phyloP scores from a whole-genome alignment of 2,113 vertebrate species.

The Pedetes capensis region DNA sequence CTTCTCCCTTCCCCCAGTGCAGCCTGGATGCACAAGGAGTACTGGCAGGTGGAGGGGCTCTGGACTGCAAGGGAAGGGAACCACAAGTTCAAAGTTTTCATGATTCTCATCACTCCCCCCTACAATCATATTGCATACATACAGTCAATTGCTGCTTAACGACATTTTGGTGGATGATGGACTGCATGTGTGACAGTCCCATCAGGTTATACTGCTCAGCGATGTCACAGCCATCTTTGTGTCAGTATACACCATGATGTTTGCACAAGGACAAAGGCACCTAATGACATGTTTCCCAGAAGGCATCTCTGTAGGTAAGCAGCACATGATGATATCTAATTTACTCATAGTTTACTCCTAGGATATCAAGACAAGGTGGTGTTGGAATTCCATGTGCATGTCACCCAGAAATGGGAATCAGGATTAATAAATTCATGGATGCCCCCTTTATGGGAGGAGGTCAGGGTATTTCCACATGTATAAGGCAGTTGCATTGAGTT shows the following conservation, averaged over 20 bases:
- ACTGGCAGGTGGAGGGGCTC: not conserved
- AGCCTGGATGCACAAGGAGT: not conserved
- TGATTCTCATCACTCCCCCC: not conserved
- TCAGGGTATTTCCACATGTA: not conserved
- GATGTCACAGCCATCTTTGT: not conserved
- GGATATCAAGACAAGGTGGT: not conserved
- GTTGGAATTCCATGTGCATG: not conserved
- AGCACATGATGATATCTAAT: not conserved
- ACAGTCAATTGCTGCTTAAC: not conserved
- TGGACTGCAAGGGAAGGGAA: not conserved
- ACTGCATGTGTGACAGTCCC: not conserved
- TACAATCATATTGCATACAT: not conserved
- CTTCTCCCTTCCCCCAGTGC: rapidly evolving
- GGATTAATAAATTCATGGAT: not conserved
- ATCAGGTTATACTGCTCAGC: not conserved
- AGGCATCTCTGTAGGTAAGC: not conserved
- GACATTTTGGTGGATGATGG: not conserved
- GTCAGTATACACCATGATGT: not conserved
- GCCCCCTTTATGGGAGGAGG: not conserved
- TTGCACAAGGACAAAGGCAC: not conserved
- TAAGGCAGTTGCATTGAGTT: not conserved
- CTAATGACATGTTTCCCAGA: not conserved
- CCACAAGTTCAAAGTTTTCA: not conserved
- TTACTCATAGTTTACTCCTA: not conserved
- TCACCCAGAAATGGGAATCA: not conserved